Conservation (phyloP, 2,888 invertebrate species). For the Entomobrya proxima region DNA sequence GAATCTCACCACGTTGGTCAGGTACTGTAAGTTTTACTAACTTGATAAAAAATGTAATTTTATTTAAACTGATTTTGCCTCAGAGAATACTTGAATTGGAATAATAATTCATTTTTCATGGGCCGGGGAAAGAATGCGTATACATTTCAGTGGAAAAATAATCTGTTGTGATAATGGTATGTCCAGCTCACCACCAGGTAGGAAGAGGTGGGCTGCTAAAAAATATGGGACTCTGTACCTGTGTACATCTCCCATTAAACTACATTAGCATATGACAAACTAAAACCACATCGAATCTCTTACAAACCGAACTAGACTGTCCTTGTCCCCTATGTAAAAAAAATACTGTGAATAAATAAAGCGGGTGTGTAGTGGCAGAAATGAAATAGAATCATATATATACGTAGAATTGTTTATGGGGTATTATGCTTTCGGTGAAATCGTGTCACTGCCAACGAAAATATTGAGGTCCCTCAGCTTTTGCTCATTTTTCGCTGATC, state of each 20-base stretch:
- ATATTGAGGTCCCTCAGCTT: slow-evolving; percentile 60
- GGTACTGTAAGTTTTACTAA: no score
- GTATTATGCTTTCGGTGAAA: slow-evolving; percentile 51
- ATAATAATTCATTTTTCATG: no score
- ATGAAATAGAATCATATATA: slow-evolving; percentile 56
- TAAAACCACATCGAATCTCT: slow-evolving; percentile 54
- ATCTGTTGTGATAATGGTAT: neutral
- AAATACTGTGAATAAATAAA: slow-evolving; percentile 65
- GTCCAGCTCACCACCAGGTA: neutral
- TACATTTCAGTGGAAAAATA: slow-evolving; percentile 1
- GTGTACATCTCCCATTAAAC: slow-evolving; percentile 50
- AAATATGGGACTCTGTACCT: slow-evolving; percentile 50
- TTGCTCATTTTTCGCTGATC: slow-evolving; percentile 47
- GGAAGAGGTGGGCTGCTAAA: slow-evolving; percentile 9
- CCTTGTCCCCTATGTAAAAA: slow-evolving; percentile 66
- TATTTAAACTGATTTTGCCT: no score
- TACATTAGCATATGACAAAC: slow-evolving; percentile 45
- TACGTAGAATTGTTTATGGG: slow-evolving; percentile 46
- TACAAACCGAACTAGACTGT: slow-evolving; percentile 49
- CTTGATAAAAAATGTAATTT: no score
- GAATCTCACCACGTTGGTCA: no score
- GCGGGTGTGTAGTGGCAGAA: slow-evolving; percentile 36
- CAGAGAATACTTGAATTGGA: no score
- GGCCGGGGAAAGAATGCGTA: no score
- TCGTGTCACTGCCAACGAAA: slow-evolving; percentile 67